Percentiles rank a stretch among this genome's conserved stretches.
Conservation (phyloP, 2,888 invertebrate species). For the Chloroclystis v-ata region DNA sequence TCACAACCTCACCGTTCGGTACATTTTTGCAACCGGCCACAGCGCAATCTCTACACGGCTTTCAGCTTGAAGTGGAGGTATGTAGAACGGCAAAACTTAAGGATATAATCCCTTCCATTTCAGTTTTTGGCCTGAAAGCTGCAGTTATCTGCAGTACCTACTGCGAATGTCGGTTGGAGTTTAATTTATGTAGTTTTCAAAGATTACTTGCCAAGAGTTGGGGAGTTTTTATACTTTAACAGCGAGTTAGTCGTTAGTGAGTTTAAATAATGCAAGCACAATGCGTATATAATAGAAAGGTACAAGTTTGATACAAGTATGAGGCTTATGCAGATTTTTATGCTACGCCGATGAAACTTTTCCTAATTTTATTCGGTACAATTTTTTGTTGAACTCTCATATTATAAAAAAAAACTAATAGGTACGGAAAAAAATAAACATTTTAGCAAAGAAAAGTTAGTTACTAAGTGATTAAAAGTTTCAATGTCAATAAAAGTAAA, state of each 20-base stretch:
- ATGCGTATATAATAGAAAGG: slow-evolving; percentile 15
- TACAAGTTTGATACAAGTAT: slow-evolving; percentile 10
- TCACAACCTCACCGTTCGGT: slow-evolving; percentile 92
- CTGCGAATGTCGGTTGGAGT: slow-evolving; percentile 25
- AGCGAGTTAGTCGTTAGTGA: slow-evolving; percentile 35
- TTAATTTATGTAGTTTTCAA: slow-evolving; percentile 37
- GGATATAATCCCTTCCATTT: background rate
- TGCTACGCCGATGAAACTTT: too few relatives aligned
- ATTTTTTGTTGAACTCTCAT: too few relatives aligned
- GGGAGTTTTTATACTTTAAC: slow-evolving; percentile 32
- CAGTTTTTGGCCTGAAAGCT: slow-evolving; percentile 18
- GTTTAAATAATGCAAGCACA: slow-evolving; percentile 24
- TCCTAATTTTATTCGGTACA: too few relatives aligned
- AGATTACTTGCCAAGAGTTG: slow-evolving; percentile 34
- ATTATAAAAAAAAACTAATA: too few relatives aligned
- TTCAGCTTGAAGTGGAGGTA: slow-evolving; percentile 89
- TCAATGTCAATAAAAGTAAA: too few relatives aligned
- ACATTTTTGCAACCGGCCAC: slow-evolving; percentile 90
- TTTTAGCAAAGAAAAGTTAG: too few relatives aligned
- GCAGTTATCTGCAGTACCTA: slow-evolving; percentile 28
- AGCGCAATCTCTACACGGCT: slow-evolving; percentile 88
- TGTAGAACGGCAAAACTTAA: slow-evolving; percentile 16
- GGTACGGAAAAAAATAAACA: too few relatives aligned
- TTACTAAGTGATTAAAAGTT: too few relatives aligned
- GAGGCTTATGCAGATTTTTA: background rate